Conservation (phyloP, 2,113 vertebrate genomes). For the Hepsetus odoe region DNA sequence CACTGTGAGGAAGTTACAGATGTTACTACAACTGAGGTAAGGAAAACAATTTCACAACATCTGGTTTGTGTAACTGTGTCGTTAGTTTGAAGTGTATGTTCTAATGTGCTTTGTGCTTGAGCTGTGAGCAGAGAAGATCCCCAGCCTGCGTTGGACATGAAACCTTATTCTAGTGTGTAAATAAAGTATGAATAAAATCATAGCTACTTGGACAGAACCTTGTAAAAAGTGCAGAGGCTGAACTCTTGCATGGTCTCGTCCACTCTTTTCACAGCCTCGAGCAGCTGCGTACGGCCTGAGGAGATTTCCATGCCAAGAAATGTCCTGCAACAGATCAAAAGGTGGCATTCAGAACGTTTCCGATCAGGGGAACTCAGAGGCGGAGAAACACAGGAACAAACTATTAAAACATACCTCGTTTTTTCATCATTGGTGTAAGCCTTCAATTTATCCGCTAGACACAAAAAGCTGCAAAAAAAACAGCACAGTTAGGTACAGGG, state of each 20-base stretch:
- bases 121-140: too few relatives aligned
- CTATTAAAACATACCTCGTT: constrained; percentile 79
- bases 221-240: constrained; percentile 85
- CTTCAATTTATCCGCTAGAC: constrained; percentile 80
- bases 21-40: too few relatives aligned
- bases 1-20: too few relatives aligned
- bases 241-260: constrained; percentile 88
- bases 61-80: too few relatives aligned
- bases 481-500: background rate
- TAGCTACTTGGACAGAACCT: constrained; percentile 70
- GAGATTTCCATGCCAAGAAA: constrained; percentile 89
- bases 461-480: constrained; percentile 80
- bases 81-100: too few relatives aligned
- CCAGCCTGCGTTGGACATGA: too few relatives aligned
- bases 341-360: background rate
- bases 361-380: background rate
- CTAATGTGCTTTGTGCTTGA: too few relatives aligned
- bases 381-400: background rate
- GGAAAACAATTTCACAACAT: too few relatives aligned
- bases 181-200: background rate
- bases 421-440: constrained; percentile 91
- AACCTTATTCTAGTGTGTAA: background rate
- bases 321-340: constrained; percentile 75
- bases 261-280: constrained; percentile 81
- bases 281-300: constrained; percentile 80